Evolutionary conservation across 2,888 invertebrate species (phyloP).

Genomic region (Linnaemya vulpina): DNA sequence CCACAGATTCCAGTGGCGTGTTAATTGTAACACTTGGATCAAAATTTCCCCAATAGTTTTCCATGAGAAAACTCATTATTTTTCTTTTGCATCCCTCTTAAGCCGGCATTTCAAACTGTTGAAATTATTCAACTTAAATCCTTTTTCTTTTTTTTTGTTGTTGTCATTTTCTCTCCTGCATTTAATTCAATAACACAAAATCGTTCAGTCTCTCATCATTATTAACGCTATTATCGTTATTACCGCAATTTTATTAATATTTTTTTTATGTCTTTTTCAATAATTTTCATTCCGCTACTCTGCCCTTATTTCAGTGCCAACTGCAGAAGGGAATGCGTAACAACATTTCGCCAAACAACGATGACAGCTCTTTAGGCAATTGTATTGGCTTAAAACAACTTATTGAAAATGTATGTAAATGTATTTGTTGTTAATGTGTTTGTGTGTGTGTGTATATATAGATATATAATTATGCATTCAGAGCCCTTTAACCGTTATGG

Average conservation of each 20-base stretch:
- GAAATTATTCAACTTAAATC: background rate
- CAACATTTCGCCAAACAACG: background rate
- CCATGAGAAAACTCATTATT: background rate
- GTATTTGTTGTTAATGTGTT: background rate
- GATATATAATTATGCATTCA: conserved; percentile 12
- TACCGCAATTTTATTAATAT: conserved; percentile 14
- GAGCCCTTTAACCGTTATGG: conserved; percentile 40
- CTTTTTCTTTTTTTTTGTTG: too few relatives aligned
- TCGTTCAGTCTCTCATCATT: background rate
- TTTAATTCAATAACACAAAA: conserved; percentile 9
- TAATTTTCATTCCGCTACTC: conserved; percentile 10
- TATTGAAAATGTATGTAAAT: conserved; percentile 21
- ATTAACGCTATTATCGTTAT: conserved; percentile 43
- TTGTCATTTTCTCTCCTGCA: background rate
- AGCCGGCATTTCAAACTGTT: background rate
- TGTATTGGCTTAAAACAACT: conserved; percentile 13
- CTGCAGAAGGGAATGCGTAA: background rate
- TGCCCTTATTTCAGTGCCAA: background rate
- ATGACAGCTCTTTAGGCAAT: conserved; percentile 46
- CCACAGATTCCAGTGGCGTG: too few relatives aligned
- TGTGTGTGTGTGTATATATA: background rate
- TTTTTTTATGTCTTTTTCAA: background rate
- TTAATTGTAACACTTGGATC: too few relatives aligned
- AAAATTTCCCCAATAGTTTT: background rate
- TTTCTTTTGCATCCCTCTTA: background rate